These are phyloP conservation scores for Leptarthrus brevirostris DNA, from an alignment of 2,888 invertebrate genomes.

Conservation along the genomic window DNA sequence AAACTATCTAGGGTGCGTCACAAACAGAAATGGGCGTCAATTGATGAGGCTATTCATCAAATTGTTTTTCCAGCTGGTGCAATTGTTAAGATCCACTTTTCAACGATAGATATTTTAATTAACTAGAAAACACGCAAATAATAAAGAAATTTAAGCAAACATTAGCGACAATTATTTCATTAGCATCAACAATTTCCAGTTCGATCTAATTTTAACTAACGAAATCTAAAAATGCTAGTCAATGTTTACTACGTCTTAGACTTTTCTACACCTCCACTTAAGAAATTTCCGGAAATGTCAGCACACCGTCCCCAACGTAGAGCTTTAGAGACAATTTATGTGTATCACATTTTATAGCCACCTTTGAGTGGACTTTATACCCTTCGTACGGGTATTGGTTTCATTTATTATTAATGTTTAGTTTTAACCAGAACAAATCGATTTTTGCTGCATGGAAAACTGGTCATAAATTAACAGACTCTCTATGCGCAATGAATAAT, in stretches of 20 bases:
- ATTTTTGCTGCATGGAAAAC: background rate
- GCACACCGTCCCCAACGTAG: background rate
- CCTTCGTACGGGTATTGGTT: background rate
- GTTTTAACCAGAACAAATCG: conserved; percentile 17
- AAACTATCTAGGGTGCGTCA: background rate
- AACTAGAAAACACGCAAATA: conserved; percentile 1
- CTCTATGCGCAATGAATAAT: too few relatives aligned
- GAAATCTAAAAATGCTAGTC: background rate
- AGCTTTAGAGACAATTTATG: background rate
- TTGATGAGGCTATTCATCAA: background rate
- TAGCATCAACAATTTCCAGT: conserved; percentile 44
- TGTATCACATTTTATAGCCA: background rate
- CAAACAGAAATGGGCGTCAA: too few relatives aligned
- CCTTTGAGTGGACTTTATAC: background rate
- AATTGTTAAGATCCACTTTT: background rate
- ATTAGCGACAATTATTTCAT: conserved; percentile 27
- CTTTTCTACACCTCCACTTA: background rate
- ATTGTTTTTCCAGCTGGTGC: background rate
- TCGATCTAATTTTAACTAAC: conserved; percentile 41
- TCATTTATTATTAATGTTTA: background rate
- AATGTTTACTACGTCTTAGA: background rate
- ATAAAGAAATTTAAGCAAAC: background rate
- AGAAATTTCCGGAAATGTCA: background rate
- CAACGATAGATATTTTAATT: background rate
- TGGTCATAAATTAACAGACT: background rate